Base-by-base conservation (phyloP, 2,888 invertebrate species). In the Drosophila prolongata region DNA sequence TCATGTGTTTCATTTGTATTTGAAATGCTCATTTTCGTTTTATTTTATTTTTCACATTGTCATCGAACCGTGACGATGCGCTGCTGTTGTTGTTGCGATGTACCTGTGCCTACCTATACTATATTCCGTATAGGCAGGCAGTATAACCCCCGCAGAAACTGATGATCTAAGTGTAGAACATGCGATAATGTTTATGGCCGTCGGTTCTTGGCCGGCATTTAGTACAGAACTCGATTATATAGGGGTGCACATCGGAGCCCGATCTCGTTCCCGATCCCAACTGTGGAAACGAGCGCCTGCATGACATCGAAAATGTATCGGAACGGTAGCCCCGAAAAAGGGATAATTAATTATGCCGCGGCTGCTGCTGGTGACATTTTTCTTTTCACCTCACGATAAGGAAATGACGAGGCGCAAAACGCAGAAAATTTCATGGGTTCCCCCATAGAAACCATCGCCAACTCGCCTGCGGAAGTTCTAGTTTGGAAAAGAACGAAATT, bases 121-220 rank as follows among this genome's bases (percentile, higher is more conserved):
- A 34, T 59, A 52, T 43, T 8, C 44, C 11, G 16, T 47, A 54
- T 40, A 40, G 27, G 24, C 50, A 19, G 50, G 38, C 38, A 40
- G 55, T 71, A 58, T 69, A 79, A 80, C 80, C 84, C 86, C 79
- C 76, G 79, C 71, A 62, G 71, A 46, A 66, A 55, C 50, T 76
- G 80, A 83, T 86, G 86, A 86, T 84, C 84, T 84, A 86, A 86
- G 86, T 86, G 77, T 83, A 76, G 75, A 76, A 83, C 84, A 83
- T 83, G 84, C 80, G 86, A 86, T 84, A 84, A 84, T 86, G 75
- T 83, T 80, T 82, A 85, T 71, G 78, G 75, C 75, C 60, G 66
- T 64, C 65, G 49, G 68, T 55, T 38, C 47, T 64, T 14, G 35
- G 27, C 24, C 58, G 40, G 58, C 47, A 62, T 62, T 58, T 35